Conservation (phyloP, 37 sponge, comb jelly and placozoan genomes). For the Diacarnus erythraeanus region DNA sequence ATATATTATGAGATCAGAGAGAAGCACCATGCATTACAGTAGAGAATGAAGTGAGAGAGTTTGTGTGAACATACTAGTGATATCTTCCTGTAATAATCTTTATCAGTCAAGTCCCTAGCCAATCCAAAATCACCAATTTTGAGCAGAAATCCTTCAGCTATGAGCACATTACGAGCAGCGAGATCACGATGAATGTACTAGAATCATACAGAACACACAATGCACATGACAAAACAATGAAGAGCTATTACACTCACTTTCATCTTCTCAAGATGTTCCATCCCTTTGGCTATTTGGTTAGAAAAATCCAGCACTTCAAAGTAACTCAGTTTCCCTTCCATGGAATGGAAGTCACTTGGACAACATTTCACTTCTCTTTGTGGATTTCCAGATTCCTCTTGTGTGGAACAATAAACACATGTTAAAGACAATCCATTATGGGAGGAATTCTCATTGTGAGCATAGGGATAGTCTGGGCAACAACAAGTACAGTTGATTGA, state of each 20-base stretch:
- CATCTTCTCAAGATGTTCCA: conserved; percentile 77
- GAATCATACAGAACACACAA: background rate
- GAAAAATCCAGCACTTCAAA: conserved; percentile 63
- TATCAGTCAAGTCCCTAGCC: conserved; percentile 56
- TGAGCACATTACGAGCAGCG: conserved; percentile 81
- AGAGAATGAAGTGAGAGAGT: no score
- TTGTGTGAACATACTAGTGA: conserved; percentile 44
- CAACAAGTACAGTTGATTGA: background rate
- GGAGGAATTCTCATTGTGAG: background rate
- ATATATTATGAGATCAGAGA: background rate
- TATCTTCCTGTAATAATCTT: conserved; percentile 68
- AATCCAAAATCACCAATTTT: conserved; percentile 82
- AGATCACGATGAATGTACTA: conserved; percentile 77
- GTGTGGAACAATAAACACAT: background rate
- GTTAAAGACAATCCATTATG: background rate
- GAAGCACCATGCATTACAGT: no score
- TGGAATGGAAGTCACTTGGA: no score
- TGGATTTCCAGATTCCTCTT: background rate
- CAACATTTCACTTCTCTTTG: no score
- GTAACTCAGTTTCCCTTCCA: conserved; percentile 19
- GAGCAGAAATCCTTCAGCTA: conserved; percentile 67
- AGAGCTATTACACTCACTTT: conserved; percentile 32
- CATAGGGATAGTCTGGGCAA: background rate
- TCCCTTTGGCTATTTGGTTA: conserved; percentile 69
- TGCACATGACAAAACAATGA: background rate